Evolutionary conservation across 2,113 vertebrate genomes (phyloP).

Genomic region (Heterotis niloticus): DNA sequence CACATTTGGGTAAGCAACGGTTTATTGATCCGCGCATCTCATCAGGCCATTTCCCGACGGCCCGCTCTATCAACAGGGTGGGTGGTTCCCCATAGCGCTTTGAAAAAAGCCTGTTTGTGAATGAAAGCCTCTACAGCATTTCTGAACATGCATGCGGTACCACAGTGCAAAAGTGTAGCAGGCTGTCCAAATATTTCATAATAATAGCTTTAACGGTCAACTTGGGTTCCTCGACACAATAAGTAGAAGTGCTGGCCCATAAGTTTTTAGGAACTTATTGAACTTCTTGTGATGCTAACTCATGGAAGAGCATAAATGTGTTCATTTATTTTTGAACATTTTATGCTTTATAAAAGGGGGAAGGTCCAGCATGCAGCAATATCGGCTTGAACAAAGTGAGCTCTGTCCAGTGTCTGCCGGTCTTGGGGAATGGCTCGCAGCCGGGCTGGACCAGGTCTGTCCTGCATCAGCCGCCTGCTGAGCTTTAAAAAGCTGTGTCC

Average conservation of each 20-base stretch:
- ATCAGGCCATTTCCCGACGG: slow-evolving; percentile 12
- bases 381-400: neutral
- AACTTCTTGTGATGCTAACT: neutral
- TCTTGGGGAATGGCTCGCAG: neutral
- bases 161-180: neutral
- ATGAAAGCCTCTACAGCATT: neutral
- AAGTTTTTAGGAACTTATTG: neutral
- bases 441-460: neutral
- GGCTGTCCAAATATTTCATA: neutral
- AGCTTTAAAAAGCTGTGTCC: too few relatives aligned
- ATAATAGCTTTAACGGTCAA: neutral
- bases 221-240: neutral
- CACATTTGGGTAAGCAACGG: slow-evolving; percentile 11
- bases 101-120: neutral
- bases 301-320: neutral
- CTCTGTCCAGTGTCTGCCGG: neutral
- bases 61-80: neutral
- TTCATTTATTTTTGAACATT: neutral
- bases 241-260: neutral
- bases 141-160: neutral
- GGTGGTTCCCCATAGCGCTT: neutral
- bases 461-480: too few relatives aligned
- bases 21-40: slow-evolving; percentile 19
- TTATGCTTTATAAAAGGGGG: neutral
- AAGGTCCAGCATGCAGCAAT: neutral